Conservation (phyloP, 1,140 invertebrate species). For the Pseudomyrmex cubaensis region DNA sequence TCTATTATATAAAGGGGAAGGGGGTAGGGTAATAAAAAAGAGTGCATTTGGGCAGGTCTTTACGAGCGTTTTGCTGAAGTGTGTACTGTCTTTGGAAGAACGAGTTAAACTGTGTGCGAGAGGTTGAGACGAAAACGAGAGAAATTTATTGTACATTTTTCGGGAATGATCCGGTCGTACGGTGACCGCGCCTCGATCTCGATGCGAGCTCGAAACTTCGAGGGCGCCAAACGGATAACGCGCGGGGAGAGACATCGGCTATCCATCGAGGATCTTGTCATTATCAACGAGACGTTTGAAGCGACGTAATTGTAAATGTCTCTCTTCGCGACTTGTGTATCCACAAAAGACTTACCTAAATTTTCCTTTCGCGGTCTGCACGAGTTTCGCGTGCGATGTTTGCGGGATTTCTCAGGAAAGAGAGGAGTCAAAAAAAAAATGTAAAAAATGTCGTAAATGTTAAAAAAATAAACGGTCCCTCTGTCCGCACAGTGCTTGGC, state of each 20-base stretch:
- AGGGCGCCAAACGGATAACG: constrained; percentile 61
- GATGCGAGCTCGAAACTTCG: constrained; percentile 73
- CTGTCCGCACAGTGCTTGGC: constrained; percentile 73
- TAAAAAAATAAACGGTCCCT: constrained; percentile 53
- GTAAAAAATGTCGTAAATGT: constrained; percentile 36
- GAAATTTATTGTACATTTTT: constrained; percentile 80
- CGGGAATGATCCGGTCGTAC: constrained; percentile 76
- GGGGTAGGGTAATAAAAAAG: constrained; percentile 39
- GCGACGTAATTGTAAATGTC: constrained; percentile 37
- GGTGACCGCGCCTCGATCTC: constrained; percentile 77
- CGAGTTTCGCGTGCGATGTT: constrained; percentile 26
- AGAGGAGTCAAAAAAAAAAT: constrained; percentile 36
- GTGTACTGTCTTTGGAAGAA: constrained; percentile 58
- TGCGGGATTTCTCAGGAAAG: constrained; percentile 48
- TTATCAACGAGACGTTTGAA: neutral
- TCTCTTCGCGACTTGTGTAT: constrained; percentile 48
- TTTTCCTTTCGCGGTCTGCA: constrained; percentile 62
- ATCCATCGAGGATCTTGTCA: constrained; percentile 5
- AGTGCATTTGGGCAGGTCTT: constrained; percentile 48
- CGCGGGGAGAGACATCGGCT: constrained; percentile 41
- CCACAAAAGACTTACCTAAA: constrained; percentile 42
- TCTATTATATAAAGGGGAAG: constrained; percentile 68
- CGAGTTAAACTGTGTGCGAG: constrained; percentile 58
- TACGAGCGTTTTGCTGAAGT: constrained; percentile 45
- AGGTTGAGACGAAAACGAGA: constrained; percentile 63